A percentile compares a stretch with the other conserved stretches of the same genome.
Conservation (phyloP, 1,140 invertebrate genomes). For the Armadillidium nasatum region DNA sequence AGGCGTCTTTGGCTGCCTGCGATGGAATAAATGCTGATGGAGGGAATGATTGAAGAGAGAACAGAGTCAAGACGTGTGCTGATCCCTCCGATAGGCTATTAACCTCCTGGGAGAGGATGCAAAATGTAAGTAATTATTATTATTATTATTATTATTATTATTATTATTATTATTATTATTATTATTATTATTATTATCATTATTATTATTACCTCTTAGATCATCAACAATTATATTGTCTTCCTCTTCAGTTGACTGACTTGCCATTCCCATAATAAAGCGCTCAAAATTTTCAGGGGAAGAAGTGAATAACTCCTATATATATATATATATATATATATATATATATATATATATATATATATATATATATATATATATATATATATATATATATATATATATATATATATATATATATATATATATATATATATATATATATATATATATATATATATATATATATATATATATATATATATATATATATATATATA, state of each 20-base stretch:
- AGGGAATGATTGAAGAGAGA: no score
- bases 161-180: no score
- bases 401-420: constrained; percentile 18
- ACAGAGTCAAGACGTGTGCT: no score
- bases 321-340: constrained; percentile 4
- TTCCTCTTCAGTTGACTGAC: constrained; percentile 61
- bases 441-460: constrained; percentile 19
- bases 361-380: constrained; percentile 7
- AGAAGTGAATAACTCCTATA: constrained; percentile 32
- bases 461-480: constrained; percentile 1
- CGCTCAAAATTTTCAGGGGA: constrained; percentile 55
- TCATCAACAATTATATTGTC: constrained; percentile 64
- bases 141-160: no score
- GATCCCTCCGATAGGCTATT: no score
- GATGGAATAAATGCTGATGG: no score
- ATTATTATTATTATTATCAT: not conserved
- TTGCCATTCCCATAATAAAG: constrained; percentile 59
- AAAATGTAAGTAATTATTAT: no score
- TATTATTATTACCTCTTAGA: constrained; percentile 54
- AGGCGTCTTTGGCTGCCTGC: no score
- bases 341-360: constrained; percentile 19
- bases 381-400: constrained; percentile 13
- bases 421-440: not conserved
- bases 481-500: constrained; percentile 17
- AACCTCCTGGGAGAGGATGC: no score